Evolutionary conservation across 2,113 vertebrate species (phyloP), one percentile per base, ranked within the genome.

Genomic region (Gnathonemus longibarbis): DNA sequence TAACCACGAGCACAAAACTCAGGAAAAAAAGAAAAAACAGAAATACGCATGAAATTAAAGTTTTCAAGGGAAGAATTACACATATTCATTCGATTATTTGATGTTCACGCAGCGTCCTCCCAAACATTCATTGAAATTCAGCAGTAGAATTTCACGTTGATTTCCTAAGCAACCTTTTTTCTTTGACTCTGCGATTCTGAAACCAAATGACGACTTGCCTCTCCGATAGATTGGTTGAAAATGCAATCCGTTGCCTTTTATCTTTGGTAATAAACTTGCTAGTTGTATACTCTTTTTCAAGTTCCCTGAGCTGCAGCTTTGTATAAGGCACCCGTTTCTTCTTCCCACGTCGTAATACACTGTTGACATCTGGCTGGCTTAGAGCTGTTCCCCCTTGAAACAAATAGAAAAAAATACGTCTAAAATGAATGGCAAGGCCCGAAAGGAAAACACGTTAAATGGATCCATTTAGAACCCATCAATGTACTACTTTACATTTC

Each of bases 241-340:
- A 96, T 17, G 97, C 97, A 92, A 97, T 98, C 93, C 96, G 96
- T 94, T 96, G 95, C 96, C 98, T 95, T 96, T 98, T 99, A 95
- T 99, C 98, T 96, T 99, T 99, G 96, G 98, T 99, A 96, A 99
- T 99, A 97, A 99, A 99, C 96, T 99, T 99, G 96, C 97, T 97
- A 94, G 97, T 92, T 94, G 95, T 97, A 93, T 97, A 97, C 94
- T 97, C 96, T 94, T 94, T 95, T 95, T 96, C 96, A 94, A 97
- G 96, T 93, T 96, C 96, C 92, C 91, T 92, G 92, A 92, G 90
- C 88, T 94, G 93, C 21, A 88, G 31, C 62, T 93, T 94, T 6
- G 91, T 92, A 86, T 93, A 93, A 15, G 92, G 92, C 80, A 94
- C 92, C 31, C 94, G 88, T 88, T 93, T 94, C 92, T 93, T 94